Evolutionary conservation across 1,140 invertebrate species (phyloP).

Genomic region (Berghia stephanieae): DNA sequence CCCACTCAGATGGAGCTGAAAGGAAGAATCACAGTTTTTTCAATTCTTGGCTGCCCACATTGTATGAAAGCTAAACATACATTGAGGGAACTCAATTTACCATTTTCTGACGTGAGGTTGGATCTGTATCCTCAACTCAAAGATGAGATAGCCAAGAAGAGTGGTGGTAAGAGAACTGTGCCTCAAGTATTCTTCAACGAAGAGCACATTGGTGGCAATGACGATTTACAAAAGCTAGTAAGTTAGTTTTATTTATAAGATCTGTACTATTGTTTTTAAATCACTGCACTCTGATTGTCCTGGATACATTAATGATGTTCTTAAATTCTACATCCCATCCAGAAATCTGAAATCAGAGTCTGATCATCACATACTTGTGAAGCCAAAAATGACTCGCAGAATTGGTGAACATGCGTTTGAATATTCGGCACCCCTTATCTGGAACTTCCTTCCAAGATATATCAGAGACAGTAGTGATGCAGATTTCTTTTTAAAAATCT

Average conservation of each 20-base stretch:
- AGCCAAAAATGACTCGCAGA: too few species aligned
- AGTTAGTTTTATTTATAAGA: background rate
- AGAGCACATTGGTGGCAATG: slow-evolving; percentile 58
- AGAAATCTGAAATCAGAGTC: too few species aligned
- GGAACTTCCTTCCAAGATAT: too few species aligned
- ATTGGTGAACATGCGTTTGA: too few species aligned
- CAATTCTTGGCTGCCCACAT: slow-evolving; percentile 61
- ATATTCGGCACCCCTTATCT: too few species aligned
- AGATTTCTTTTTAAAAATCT: too few species aligned
- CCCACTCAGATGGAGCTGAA: slow-evolving; percentile 42
- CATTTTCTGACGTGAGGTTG: slow-evolving; percentile 57
- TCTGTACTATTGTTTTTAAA: too few species aligned
- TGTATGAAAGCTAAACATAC: slow-evolving; percentile 61
- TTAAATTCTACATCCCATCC: too few species aligned
- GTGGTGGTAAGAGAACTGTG: slow-evolving; percentile 52
- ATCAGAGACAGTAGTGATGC: too few species aligned
- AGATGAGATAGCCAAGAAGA: slow-evolving; percentile 43
- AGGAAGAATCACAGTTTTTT: slow-evolving; percentile 59
- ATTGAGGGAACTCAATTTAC: slow-evolving; percentile 50
- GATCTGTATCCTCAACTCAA: slow-evolving; percentile 55
- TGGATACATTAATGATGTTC: too few species aligned
- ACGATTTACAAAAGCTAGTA: slow-evolving; percentile 58
- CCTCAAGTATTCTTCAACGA: slow-evolving; percentile 65
- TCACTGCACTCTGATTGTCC: too few species aligned
- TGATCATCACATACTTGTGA: too few species aligned